These are phyloP conservation scores for Callyntrura sp. DNA, from an alignment of 2,888 invertebrate genomes.

Conservation along the genomic window DNA sequence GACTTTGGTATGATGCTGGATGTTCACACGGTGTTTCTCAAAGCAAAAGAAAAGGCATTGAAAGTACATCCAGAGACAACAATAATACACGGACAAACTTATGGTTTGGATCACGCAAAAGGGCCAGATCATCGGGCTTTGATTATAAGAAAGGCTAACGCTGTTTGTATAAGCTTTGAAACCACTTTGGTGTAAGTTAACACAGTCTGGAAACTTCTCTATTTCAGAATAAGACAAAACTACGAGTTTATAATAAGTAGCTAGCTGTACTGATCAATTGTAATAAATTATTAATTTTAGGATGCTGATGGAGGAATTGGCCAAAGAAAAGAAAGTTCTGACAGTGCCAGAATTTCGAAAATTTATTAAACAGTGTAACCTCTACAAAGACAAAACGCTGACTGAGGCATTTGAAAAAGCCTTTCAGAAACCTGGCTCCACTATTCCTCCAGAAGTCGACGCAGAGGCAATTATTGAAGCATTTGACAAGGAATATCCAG, in stretches of 20 bases:
- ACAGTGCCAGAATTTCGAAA: conserved; percentile 79
- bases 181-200: conserved; percentile 81
- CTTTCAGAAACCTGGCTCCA: conserved; percentile 84
- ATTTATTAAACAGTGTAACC: conserved; percentile 82
- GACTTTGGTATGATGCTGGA: conserved; percentile 86
- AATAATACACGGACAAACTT: conserved; percentile 86
- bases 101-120: conserved; percentile 86
- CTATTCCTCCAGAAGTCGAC: conserved; percentile 54
- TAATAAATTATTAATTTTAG: conserved; percentile 53
- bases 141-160: conserved; percentile 86
- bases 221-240: too few species aligned
- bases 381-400: conserved; percentile 82
- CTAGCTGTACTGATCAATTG: background rate
- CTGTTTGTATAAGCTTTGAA: conserved; percentile 86
- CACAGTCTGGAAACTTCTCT: background rate
- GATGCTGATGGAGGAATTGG: conserved; percentile 82
- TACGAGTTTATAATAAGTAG: too few species aligned
- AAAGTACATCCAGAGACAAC: conserved; percentile 83
- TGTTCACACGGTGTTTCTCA: conserved; percentile 86
- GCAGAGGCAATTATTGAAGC: conserved; percentile 80
- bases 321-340: conserved; percentile 78
- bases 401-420: conserved; percentile 85
- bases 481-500: conserved; percentile 82
- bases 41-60: conserved; percentile 84
- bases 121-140: conserved; percentile 86